Base-by-base conservation (phyloP, 2,888 invertebrate genomes). In the Latrodectus hesperus region DNA sequence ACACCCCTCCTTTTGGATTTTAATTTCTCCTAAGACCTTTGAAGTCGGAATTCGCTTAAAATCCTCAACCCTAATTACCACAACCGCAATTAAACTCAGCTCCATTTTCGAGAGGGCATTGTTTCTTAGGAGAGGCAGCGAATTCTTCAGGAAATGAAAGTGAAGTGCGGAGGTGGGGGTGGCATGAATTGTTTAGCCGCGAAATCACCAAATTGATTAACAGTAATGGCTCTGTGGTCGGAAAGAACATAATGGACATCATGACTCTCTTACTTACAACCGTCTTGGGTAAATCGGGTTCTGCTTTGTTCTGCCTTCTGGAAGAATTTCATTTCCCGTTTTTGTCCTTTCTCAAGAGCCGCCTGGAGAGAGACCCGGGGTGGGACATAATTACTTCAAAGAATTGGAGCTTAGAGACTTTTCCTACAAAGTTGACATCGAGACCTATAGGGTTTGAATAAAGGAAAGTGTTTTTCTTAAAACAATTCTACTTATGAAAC, bases 161-260 rank as follows among this genome's bases (percentile, higher is more conserved):
- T 49, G 55, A 73, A 60, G 71, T 14, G 52, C 14, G 38, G 10
- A n/a, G 68, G 53, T 9, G 14, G 17, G 9, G 12, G 11, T 9
- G 71, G 68, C 77, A 84, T 84, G 84, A 84, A 84, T 77, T 84
- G 84, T 84, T 84, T 85, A 79, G 79, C 85, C 85, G 49, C 79
- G 85, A 75, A 85, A 85, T 79, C 85, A 70, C 79, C 85, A 79
- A 85, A 85, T 85, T 85, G 85, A 85, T 85, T 85, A 85, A 85
- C 85, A 85, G 79, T 85, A 85, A 85, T 85, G 85, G 78, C 68
- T 68, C 85, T 85, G 85, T 51, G 85, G 85, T 85, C 85, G 85
- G 79, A 68, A 79, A 85, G 79, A 85, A 85, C 85, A 74, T 85
- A 79, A 85, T 85, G 70, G 85, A 53, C 38, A 51, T 49, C 70